These are phyloP conservation scores for Microctonus brassicae DNA, from an alignment of 2,888 invertebrate species.

Conservation along the genomic window DNA sequence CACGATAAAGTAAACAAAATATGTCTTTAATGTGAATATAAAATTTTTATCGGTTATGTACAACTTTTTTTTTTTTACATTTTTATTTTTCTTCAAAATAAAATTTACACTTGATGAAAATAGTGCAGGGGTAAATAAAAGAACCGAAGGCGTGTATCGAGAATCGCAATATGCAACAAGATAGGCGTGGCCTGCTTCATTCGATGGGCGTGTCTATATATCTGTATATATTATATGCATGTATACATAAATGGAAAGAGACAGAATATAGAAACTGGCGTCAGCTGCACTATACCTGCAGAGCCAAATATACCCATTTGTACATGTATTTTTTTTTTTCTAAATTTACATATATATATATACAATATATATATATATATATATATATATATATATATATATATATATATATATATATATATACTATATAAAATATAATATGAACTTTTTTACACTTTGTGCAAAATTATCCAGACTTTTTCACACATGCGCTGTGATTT, in stretches of 20 bases:
- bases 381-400: neutral
- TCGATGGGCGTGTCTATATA: constrained; percentile 7
- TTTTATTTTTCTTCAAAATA: neutral
- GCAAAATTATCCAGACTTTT: constrained; percentile 6
- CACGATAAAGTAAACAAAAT: no score
- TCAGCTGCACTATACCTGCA: neutral
- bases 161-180: constrained; percentile 20
- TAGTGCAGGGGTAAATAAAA: neutral
- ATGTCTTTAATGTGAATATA: no score
- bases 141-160: constrained; percentile 48
- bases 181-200: constrained; percentile 15
- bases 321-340: neutral
- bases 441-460: neutral
- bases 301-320: neutral
- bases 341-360: no score
- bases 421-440: neutral
- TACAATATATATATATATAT: no score
- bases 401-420: neutral
- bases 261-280: neutral
- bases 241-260: neutral
- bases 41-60: no score
- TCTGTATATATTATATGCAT: neutral
- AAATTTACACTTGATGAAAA: neutral
- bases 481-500: neutral
- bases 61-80: no score